Conservation (phyloP, 2,888 invertebrate species). For the Margaritifera margaritifera region DNA sequence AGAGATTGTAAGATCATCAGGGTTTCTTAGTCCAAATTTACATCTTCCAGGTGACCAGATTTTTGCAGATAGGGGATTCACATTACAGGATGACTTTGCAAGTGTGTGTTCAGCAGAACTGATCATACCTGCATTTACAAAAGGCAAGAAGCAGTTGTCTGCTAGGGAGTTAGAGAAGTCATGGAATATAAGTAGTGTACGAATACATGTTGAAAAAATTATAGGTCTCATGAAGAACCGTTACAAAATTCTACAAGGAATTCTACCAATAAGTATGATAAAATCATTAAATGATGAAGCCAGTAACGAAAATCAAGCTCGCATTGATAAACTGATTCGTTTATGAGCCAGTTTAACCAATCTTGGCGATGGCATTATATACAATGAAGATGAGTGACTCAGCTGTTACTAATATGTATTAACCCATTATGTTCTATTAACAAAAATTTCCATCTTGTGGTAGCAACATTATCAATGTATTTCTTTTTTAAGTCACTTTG, state of each 20-base stretch:
- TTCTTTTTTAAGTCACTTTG: no score
- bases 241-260: conserved; percentile 31
- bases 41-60: conserved; percentile 39
- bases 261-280: conserved; percentile 21
- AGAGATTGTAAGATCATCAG: conserved; percentile 27
- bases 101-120: conserved; percentile 28
- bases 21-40: conserved; percentile 23
- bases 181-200: conserved; percentile 21
- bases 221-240: conserved; percentile 39
- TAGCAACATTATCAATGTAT: no score
- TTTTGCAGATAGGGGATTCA: conserved; percentile 41
- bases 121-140: conserved; percentile 33
- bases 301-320: conserved; percentile 1
- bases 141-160: conserved; percentile 32
- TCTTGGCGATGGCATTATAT: conserved; percentile 24
- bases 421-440: no score
- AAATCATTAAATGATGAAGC: conserved; percentile 20
- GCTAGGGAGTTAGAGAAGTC: conserved; percentile 36
- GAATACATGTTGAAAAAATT: conserved; percentile 40
- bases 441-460: no score
- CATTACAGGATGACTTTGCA: conserved; percentile 39
- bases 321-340: conserved; percentile 23
- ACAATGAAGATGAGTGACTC: conserved; percentile 8
- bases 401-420: no score
- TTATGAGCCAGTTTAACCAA: conserved; percentile 31